Base-by-base conservation (phyloP, 2,888 invertebrate species). In the Drosophila hawaiiensis region DNA sequence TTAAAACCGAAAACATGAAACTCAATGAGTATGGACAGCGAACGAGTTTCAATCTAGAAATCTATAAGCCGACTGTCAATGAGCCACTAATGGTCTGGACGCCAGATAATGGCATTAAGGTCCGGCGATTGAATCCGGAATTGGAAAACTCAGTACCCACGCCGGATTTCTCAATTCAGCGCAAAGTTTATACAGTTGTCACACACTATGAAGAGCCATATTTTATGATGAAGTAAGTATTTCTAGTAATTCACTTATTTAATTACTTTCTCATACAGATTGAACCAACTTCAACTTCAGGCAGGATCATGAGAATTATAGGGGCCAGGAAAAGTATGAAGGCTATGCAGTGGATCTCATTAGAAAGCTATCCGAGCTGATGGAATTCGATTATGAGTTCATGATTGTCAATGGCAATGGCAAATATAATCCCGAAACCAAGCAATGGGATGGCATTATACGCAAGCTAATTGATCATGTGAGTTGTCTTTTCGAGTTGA, bases 301-400 rank as follows among this genome's bases (percentile, higher is more conserved):
- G 78, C 91, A 92, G 59, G 95, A 95, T 28, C 95, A 95, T 16
- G 94, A 95, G 67, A 89, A 91, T 56, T 91, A 73, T 5, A 82
- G 91, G 16, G 92, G 92, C 0, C 72, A 97, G 90, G 96, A 96
- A 80, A 95, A 96, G 56, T 98, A 95, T 91, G 97, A 97, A 92
- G 98, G 98, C 2, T 99, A 98, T 92, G 96, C 97, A 3, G 95
- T 98, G 88, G 99, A 99, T 93, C 94, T 99, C 28, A 96, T 99
- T 84, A 94, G 96, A 61, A 96, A 96, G 91, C 95, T 99, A 72
- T 95, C 98, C 19, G 95, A 95, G 80, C 92, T 95, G 0, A 91
- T 96, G 78, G 94, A 95, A 68, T 95, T 97, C 82, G 95, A 95
- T 81, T 97, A 96, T 89, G 95, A 95, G 82, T 95, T 97, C 78